A percentile compares a stretch with the other conserved stretches of the same genome.
These are phyloP conservation scores for Brachypodius melanocephalos DNA, from an alignment of 2,113 vertebrate species.

Conservation along the genomic window DNA sequence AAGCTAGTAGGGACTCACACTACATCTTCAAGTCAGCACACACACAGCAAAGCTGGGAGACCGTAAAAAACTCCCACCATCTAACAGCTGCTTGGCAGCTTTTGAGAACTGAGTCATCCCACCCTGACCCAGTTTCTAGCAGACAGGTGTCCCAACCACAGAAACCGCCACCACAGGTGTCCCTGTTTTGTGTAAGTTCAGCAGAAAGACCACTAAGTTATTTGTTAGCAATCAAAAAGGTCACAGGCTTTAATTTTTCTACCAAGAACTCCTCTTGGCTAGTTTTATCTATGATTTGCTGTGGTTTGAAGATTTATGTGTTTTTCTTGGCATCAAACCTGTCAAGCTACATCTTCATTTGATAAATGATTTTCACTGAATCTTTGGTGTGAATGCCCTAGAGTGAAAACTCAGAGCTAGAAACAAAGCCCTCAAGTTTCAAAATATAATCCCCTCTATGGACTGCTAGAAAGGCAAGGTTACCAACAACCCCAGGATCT, in stretches of 20 bases:
- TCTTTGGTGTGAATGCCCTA: not conserved
- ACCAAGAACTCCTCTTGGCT: not conserved
- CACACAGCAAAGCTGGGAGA: not conserved
- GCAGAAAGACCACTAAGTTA: not conserved
- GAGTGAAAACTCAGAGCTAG: not conserved
- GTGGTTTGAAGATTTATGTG: not conserved
- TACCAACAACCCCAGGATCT: not conserved
- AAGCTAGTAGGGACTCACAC: not conserved
- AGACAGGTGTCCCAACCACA: constrained; percentile 34
- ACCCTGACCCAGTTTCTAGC: constrained; percentile 23
- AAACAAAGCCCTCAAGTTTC: not conserved
- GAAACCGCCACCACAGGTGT: constrained; percentile 23
- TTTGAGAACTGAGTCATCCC: constrained; percentile 16
- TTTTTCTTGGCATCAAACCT: not conserved
- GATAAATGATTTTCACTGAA: not conserved
- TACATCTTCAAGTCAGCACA: not conserved
- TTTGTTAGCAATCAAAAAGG: not conserved
- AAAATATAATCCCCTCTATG: not conserved
- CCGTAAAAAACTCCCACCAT: not conserved
- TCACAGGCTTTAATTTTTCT: not conserved
- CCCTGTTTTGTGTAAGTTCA: not conserved
- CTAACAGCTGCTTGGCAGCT: constrained; percentile 35
- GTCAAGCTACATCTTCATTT: not conserved
- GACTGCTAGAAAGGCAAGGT: not conserved
- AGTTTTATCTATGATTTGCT: not conserved